Base-by-base conservation (phyloP, 2,113 vertebrate species). In the Ptilonorhynchus violaceus region DNA sequence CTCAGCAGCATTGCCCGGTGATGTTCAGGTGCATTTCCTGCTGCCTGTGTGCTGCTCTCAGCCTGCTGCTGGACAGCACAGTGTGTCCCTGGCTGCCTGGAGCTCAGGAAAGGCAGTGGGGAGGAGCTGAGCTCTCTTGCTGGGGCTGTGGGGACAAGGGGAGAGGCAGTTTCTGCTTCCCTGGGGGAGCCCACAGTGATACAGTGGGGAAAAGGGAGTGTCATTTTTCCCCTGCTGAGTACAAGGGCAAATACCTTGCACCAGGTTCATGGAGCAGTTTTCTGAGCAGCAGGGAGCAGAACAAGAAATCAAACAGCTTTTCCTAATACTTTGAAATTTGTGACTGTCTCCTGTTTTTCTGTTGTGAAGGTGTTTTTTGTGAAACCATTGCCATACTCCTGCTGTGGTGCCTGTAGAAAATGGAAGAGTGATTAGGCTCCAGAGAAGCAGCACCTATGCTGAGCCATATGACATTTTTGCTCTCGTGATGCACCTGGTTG, bases 131-230 rank as follows among this genome's bases (percentile, higher is more conserved):
- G 15, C 13, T 33, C 11, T 64, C 41, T 46, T 39, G 2, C 47
- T 24, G 24, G 22, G 53, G 1, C 8, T 33, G 23, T 11, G 19
- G 16, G 42, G 35, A 63, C 9, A 50, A 50, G 69, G 25, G 31
- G 14, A 88, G 63, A 88, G n/a, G 46, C 58, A 68, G 30, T 11
- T 76, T 24, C 21, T 80, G 47, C 46, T 68, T 44, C 15, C 27
- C 47, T 19, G 22, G 41, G 49, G 23, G 7, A 41, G 41, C 7
- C 0, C 2, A 1, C 2, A 33, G 35, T 10, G 47, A 39, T 44
- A 6, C 8, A 37, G 42, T 6, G 35, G 68, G 47, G 35, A 76
- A 73, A 64, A 41, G 35, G 16, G 16, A 35, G 41, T 13, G 16
- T 24, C 4, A 1, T 37, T 6, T 67, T 85, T 68, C 35, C 19